Percentiles rank a stretch among this genome's conserved stretches.
These are phyloP conservation scores for Picus viridis DNA, from an alignment of 2,797 vertebrate species.

Conservation along the genomic window DNA sequence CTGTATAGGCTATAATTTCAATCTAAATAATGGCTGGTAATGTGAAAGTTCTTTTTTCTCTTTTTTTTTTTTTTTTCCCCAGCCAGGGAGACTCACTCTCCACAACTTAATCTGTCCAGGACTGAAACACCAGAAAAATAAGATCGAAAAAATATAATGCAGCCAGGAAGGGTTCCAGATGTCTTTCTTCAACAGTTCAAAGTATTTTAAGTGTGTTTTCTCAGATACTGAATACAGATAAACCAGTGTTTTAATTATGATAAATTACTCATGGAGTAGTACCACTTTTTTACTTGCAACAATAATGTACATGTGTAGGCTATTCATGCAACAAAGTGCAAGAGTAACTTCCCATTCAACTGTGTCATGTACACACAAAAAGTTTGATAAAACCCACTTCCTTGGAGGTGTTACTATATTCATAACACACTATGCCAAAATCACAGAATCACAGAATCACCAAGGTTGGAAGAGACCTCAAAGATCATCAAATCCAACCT, in stretches of 20 bases:
- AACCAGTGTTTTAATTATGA: background rate
- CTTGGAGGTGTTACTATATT: background rate
- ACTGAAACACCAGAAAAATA: background rate
- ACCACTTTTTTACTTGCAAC: background rate
- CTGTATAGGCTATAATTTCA: background rate
- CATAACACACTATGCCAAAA: background rate
- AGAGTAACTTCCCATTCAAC: background rate
- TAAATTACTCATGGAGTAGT: background rate
- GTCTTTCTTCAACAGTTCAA: conserved; percentile 2
- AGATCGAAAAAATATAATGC: background rate
- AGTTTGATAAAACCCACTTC: background rate
- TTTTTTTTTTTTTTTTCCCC: background rate
- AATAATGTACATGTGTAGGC: background rate
- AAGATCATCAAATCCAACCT: no score
- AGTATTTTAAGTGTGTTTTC: conserved; percentile 14
- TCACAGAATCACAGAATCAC: no score
- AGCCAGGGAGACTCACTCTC: background rate
- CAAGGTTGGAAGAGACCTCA: no score
- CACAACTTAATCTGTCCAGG: background rate
- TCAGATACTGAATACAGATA: conserved; percentile 11
- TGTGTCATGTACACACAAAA: background rate
- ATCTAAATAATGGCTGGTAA: background rate
- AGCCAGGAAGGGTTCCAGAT: background rate
- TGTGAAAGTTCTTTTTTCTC: background rate
- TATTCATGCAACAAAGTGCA: background rate